Conservation (phyloP, 1,140 invertebrate genomes). For the Papilio dardanus region DNA sequence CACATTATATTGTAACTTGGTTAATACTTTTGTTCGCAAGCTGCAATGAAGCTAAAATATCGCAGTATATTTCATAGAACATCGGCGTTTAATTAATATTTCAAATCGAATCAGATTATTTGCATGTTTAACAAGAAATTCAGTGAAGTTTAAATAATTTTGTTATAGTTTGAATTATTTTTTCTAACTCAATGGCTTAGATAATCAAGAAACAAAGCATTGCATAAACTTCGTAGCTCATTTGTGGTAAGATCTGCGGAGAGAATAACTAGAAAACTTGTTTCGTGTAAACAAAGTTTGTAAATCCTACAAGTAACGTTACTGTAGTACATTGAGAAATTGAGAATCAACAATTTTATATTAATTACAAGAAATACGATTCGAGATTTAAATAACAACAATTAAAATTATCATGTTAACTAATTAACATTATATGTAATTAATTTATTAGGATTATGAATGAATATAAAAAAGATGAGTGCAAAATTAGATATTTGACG, state of each 20-base stretch:
- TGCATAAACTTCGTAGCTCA: slow-evolving; percentile 7
- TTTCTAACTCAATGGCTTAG: slow-evolving; percentile 9
- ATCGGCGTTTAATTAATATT: too few species aligned
- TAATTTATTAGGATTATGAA: too few species aligned
- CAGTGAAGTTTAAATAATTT: slow-evolving; percentile 1
- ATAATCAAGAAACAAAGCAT: background rate
- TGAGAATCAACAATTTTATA: background rate
- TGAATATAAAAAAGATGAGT: too few species aligned
- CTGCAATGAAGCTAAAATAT: too few species aligned
- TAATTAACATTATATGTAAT: too few species aligned
- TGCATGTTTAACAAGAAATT: background rate
- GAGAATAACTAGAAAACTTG: slow-evolving; percentile 19
- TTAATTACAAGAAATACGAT: background rate
- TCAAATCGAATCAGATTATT: too few species aligned
- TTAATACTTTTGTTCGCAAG: too few species aligned
- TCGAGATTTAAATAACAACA: too few species aligned
- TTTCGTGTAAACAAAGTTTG: background rate
- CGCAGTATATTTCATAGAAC: too few species aligned
- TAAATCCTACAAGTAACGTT: background rate
- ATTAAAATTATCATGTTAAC: too few species aligned
- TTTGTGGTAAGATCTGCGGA: background rate
- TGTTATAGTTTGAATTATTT: background rate
- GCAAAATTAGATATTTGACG: too few species aligned
- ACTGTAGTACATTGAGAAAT: background rate
- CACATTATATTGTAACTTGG: too few species aligned